Evolutionary conservation across 2,113 vertebrate genomes (phyloP).

Genomic region (Cryptomyrus ogoouensis): DNA sequence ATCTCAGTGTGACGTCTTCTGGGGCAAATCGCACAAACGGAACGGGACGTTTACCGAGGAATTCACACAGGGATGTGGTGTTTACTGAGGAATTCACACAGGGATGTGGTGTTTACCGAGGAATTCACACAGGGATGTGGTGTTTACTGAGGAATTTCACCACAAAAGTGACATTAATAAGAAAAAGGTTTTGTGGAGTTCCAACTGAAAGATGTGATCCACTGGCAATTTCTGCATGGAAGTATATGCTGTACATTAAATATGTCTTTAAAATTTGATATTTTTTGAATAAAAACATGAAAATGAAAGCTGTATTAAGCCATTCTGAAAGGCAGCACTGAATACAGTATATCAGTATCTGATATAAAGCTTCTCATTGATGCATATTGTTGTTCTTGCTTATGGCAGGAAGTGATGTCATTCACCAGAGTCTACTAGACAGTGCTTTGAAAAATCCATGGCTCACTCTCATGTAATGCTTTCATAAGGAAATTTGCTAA

Average conservation of each 20-base stretch:
- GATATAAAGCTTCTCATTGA: not conserved
- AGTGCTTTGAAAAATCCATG: not conserved
- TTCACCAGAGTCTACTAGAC: not conserved
- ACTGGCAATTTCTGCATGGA: not conserved
- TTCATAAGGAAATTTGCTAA: not conserved
- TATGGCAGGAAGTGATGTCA: not conserved
- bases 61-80: not conserved
- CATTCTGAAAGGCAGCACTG: not conserved
- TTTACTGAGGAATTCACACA: not conserved
- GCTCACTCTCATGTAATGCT: not conserved
- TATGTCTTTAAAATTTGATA: not conserved
- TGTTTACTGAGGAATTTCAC: not conserved
- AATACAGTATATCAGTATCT: not conserved
- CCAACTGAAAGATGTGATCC: not conserved
- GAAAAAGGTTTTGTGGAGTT: not conserved
- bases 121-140: not conserved
- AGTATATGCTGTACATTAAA: not conserved
- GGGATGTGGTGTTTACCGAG: not conserved
- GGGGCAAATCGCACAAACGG: not conserved
- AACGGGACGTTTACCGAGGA: not conserved
- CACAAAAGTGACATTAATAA: not conserved
- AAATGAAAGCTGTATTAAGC: not conserved
- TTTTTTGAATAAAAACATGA: not conserved
- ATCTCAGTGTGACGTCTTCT: not conserved
- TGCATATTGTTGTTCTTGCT: not conserved